These are phyloP conservation scores for Scyliorhinus canicula DNA, from an alignment of 2,797 vertebrate genomes.

Conservation along the genomic window DNA sequence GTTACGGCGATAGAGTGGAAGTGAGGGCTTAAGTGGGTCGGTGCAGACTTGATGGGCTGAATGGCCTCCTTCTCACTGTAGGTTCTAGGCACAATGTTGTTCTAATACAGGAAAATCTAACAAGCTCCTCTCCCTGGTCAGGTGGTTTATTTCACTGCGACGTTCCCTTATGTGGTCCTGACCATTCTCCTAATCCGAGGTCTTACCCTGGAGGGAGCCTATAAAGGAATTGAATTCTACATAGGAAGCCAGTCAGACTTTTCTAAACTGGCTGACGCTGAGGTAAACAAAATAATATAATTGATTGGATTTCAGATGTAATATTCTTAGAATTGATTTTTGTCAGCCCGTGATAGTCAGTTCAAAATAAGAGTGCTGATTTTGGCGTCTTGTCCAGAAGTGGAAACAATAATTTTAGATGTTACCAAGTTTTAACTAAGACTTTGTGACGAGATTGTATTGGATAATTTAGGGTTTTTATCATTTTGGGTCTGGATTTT, in stretches of 20 bases:
- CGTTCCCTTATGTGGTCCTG: not conserved
- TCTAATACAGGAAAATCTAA: not conserved
- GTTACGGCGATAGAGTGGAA: too few relatives aligned
- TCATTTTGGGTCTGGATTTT: too few relatives aligned
- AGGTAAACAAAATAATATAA: not conserved
- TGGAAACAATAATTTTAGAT: not conserved
- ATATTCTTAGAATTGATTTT: not conserved
- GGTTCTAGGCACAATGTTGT: too few relatives aligned
- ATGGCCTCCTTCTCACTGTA: too few relatives aligned
- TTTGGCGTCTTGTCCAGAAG: not conserved
- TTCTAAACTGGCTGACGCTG: not conserved
- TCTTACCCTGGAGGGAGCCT: not conserved
- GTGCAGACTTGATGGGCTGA: too few relatives aligned
- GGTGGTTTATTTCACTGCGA: slow-evolving; percentile 21
- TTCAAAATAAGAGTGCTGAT: not conserved
- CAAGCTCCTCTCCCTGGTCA: not conserved
- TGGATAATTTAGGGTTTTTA: too few relatives aligned
- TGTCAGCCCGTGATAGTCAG: not conserved
- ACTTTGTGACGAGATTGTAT: not conserved
- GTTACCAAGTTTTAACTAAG: too few relatives aligned
- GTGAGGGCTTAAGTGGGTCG: too few relatives aligned
- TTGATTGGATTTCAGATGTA: not conserved
- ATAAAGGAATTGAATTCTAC: slow-evolving; percentile 8
- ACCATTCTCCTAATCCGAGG: slow-evolving; percentile 1
- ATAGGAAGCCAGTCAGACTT: slow-evolving; percentile 12